Evolutionary conservation across 2,797 vertebrate species (phyloP), one percentile per base, ranked within the genome.

Genomic region (Miichthys miiuy): DNA sequence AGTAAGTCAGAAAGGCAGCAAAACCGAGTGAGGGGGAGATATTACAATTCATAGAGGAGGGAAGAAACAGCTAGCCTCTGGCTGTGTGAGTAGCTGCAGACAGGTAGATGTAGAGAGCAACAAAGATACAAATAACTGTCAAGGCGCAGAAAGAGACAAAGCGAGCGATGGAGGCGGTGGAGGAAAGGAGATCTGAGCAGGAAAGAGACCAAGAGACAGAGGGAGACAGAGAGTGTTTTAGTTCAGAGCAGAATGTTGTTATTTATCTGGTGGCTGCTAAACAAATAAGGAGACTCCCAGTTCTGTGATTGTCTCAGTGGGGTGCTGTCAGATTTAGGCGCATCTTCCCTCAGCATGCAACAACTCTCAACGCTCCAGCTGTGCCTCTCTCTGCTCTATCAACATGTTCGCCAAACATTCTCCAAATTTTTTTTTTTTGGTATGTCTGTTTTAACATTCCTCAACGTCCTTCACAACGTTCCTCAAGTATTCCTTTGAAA

Each of bases 111-210:
- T 56, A 71, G 84, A 86, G 83, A 85, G 90, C 85, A 91, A 91
- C 88, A 92, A 90, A 93, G 87, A 93, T 93, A 93, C 91, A 93
- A 90, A 94, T 91, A 93, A 90, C 91, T 93, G 93, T 91, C 92
- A 92, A 88, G 85, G 89, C 58, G 52, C 72, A 80, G 82, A 86
- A 80, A 82, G 77, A 88, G 83, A 87, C 87, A 86, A 88, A 88
- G 87, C 67, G 58, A 83, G 82, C 77, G 52, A 89, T 69, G 75
- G 82, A 82, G 78, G 83, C 57, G 58, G 87, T 3, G 42, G 67
- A 30, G 83, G 72, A 78, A 60, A 75, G 75, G 75, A 92, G 92
- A 93, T 90, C 87, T 89, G 81, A 92, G 90, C 86, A 70, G 84
- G 76, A 77, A 70, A 67, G 65, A 91, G 87, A 88, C 79, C 65